phyloP scores from a whole-genome alignment of 2,113 vertebrate genomes.

The Scomber colias region DNA sequence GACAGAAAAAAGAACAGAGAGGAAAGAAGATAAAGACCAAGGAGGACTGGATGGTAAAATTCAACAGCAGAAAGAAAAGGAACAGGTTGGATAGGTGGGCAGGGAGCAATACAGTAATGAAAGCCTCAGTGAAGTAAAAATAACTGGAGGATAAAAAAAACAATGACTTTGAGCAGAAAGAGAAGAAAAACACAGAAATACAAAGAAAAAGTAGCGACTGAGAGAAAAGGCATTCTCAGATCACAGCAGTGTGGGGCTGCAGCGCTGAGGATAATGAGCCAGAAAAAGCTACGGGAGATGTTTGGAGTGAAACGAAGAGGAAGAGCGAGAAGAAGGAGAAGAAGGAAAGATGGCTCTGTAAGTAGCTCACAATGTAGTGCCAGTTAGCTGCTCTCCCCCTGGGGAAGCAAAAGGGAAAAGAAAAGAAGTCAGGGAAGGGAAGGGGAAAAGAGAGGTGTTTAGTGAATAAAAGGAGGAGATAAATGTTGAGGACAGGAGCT shows the following conservation, averaged over 20 bases:
- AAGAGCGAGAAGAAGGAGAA: slow-evolving; percentile 8
- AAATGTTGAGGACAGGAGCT: background rate
- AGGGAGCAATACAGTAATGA: background rate
- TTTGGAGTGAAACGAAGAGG: slow-evolving; percentile 31
- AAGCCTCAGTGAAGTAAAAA: slow-evolving; percentile 18
- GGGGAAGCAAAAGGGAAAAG: background rate
- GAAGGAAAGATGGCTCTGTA: slow-evolving; percentile 15
- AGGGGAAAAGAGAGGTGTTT: background rate
- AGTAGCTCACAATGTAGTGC: slow-evolving; percentile 18
- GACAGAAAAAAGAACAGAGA: background rate
- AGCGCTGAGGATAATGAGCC: slow-evolving; percentile 60
- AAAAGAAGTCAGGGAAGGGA: background rate
- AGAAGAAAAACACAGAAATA: slow-evolving; percentile 20
- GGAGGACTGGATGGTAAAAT: background rate
- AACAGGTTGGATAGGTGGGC: background rate
- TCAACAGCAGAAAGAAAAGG: background rate
- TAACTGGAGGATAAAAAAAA: slow-evolving; percentile 42
- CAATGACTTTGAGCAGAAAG: slow-evolving; percentile 12
- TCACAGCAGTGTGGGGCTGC: slow-evolving; percentile 25
- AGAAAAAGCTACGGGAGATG: slow-evolving; percentile 45
- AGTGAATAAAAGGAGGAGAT: slow-evolving; percentile 9
- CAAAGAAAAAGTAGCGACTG: slow-evolving; percentile 18
- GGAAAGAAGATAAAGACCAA: background rate
- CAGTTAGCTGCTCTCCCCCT: slow-evolving; percentile 35
- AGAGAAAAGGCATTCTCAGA: slow-evolving; percentile 31